A percentile compares a stretch with the other conserved stretches of the same genome.
These are phyloP conservation scores for Mycteria americana DNA, from an alignment of 2,797 vertebrate species.

Conservation along the genomic window DNA sequence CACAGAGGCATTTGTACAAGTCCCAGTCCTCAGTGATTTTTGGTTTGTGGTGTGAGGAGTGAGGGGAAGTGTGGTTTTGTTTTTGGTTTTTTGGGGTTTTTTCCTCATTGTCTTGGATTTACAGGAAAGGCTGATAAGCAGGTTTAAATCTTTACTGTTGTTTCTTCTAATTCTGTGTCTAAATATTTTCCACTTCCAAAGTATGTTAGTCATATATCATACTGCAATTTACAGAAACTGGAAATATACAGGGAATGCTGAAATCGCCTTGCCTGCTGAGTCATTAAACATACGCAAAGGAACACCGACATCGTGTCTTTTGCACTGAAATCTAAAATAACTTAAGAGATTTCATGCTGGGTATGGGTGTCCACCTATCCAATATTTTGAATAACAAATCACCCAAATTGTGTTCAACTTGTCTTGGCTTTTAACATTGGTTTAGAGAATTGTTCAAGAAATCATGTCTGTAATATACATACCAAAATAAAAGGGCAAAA, in stretches of 20 bases:
- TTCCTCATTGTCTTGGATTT: background rate
- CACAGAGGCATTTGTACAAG: conserved; percentile 47
- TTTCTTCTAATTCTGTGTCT: background rate
- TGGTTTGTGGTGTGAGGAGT: background rate
- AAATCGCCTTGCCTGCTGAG: background rate
- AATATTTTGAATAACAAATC: background rate
- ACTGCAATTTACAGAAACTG: background rate
- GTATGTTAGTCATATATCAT: background rate
- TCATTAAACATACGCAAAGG: background rate
- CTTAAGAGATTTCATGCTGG: background rate
- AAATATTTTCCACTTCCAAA: background rate
- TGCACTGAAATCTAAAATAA: background rate
- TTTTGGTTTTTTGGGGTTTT: too few relatives aligned
- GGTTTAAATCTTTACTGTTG: background rate
- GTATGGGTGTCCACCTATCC: background rate
- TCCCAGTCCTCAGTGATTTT: background rate
- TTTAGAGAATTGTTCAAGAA: background rate
- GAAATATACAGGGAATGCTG: background rate
- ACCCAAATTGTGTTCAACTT: background rate
- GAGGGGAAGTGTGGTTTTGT: background rate
- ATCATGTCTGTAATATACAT: background rate
- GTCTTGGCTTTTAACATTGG: background rate
- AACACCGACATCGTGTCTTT: background rate
- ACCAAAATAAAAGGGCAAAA: background rate
- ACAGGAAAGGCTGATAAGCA: background rate